Evolutionary conservation across 1,140 invertebrate genomes (phyloP).

Genomic region (Hyposmocoma kahamanoa): DNA sequence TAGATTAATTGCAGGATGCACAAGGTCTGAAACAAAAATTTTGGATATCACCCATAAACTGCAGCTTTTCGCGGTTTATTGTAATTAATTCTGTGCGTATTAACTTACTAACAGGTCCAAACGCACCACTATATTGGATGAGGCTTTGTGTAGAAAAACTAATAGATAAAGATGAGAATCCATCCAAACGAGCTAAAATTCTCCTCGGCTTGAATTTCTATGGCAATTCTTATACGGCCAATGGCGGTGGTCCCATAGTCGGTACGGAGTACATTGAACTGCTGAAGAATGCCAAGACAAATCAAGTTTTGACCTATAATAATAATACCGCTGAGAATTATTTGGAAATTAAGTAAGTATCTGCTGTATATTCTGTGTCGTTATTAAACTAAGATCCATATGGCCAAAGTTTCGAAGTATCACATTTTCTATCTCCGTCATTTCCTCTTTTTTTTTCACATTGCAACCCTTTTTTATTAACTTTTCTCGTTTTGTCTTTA

Average conservation of each 20-base stretch:
- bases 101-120: slow-evolving; percentile 84
- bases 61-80: too few species aligned
- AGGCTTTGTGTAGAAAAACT: slow-evolving; percentile 84
- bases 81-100: too few species aligned
- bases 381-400: too few species aligned
- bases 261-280: slow-evolving; percentile 84
- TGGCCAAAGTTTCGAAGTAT: too few species aligned
- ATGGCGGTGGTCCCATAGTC: slow-evolving; percentile 85
- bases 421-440: too few species aligned
- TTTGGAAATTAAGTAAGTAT: slow-evolving; percentile 87
- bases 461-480: too few species aligned
- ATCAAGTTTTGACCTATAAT: slow-evolving; percentile 82
- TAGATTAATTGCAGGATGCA: too few species aligned
- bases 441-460: too few species aligned
- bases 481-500: too few species aligned
- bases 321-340: slow-evolving; percentile 87
- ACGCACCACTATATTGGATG: slow-evolving; percentile 91
- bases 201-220: slow-evolving; percentile 95
- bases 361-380: too few species aligned
- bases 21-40: too few species aligned
- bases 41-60: too few species aligned
- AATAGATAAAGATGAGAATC: slow-evolving; percentile 75
- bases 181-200: slow-evolving; percentile 82
- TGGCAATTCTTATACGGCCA: slow-evolving; percentile 89
- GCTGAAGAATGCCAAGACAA: slow-evolving; percentile 79